Base-by-base conservation (phyloP, 2,888 invertebrate genomes). In the Lingula anatina region DNA sequence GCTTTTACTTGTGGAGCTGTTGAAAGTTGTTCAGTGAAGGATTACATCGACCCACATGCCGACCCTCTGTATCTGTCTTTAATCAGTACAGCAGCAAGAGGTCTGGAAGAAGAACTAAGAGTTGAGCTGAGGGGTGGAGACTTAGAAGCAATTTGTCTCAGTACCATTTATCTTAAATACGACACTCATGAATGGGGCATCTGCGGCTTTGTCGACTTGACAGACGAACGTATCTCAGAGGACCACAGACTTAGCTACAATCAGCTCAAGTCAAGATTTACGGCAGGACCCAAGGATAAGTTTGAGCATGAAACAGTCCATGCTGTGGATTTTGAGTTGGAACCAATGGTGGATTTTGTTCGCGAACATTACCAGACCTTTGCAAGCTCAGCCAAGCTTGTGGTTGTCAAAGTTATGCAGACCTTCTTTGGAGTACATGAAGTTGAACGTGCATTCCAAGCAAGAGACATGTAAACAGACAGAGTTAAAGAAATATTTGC, bases 111-210 rank as follows among this genome's bases (percentile, higher is more conserved):
- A 46, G 54, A 57, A 28, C 40, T 57, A 18, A 54, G 57, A n/a
- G 25, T 57, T 5, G 53, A 55, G 12, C 43, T 57, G 20, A 37
- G 47, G 7, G 57, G 47, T 9, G 20, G 28, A n/a, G 57, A 57
- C 26, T 31, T 50, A 5, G 41, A 55, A 20, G 57, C 57, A 15
- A 47, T 57, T 25, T 51, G 49, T 23, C 44, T 57, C 31, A 51
- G 46, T 4, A 57, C 57, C 9, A 44, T 57, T 3, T 57, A 54
- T 27, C 40, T 57, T 18, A 57, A 57, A 46, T 50, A 51, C 20
- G 57, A 57, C 39, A 53, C 49, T 23, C 57, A 57, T 46, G 57
- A 57, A 39, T 57, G 57, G 57, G 57, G 57, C 3, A 38, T 57
- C 25, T 57, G 57, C 43, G 57, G 57, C 1, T 57, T 53, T 38